These are phyloP conservation scores for Pseudomyrmex pallidus DNA, from an alignment of 1,140 invertebrate genomes.

Conservation along the genomic window DNA sequence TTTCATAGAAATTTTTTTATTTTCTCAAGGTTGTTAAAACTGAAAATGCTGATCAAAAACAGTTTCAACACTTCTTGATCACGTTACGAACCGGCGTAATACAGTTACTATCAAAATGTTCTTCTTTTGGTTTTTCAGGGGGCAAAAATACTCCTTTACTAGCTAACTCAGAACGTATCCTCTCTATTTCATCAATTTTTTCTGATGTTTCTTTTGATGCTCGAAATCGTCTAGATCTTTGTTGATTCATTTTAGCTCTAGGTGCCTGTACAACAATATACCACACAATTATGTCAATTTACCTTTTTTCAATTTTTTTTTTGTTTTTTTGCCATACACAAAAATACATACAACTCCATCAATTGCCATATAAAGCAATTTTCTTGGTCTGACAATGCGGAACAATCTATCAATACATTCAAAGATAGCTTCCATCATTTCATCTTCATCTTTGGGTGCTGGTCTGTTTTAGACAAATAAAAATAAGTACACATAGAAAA, in stretches of 20 bases:
- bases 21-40: neutral
- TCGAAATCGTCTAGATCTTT: constrained; percentile 97
- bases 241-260: constrained; percentile 99
- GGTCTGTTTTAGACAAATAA: constrained; percentile 86
- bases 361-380: constrained; percentile 99
- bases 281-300: constrained; percentile 10
- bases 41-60: too few species aligned
- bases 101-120: constrained; percentile 99
- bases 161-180: constrained; percentile 91
- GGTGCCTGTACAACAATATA: constrained; percentile 89
- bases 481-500: constrained; percentile 24
- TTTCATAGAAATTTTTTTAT: neutral
- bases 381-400: constrained; percentile 96
- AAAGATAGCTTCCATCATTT: constrained; percentile 99
- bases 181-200: constrained; percentile 94
- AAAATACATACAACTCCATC: constrained; percentile 95
- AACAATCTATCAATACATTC: constrained; percentile 99
- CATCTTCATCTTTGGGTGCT: constrained; percentile 99
- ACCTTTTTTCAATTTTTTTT: neutral
- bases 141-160: constrained; percentile 93
- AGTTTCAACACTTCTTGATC: too few species aligned
- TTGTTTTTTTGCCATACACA: neutral
- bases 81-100: constrained; percentile 93
- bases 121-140: constrained; percentile 94
- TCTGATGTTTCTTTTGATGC: constrained; percentile 98